Evolutionary conservation across 2,113 vertebrate species (phyloP).

Genomic region (Poeciliopsis occidentalis): DNA sequence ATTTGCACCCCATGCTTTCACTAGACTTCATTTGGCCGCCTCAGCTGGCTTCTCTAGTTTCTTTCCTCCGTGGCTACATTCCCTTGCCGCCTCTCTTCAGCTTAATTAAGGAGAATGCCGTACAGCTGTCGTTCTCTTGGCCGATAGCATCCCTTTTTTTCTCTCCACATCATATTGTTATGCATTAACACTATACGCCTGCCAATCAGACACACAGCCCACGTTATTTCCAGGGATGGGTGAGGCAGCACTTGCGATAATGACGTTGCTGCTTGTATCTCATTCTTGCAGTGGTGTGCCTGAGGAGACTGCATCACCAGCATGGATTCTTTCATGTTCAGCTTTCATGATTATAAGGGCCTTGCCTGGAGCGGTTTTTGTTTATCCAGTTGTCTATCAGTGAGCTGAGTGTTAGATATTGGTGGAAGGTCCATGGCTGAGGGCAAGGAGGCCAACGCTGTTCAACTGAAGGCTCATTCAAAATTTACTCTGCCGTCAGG

Average conservation of each 20-base stretch:
- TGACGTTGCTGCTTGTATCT: constrained; percentile 65
- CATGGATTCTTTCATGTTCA: constrained; percentile 61
- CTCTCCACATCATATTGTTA: constrained; percentile 65
- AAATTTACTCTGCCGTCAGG: constrained; percentile 19
- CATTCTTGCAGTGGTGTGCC: constrained; percentile 53
- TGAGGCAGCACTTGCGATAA: constrained; percentile 62
- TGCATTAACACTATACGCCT: constrained; percentile 69
- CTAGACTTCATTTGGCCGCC: constrained; percentile 28
- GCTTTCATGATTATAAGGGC: constrained; percentile 45
- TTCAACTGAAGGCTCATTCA: constrained; percentile 39
- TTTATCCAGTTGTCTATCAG: constrained; percentile 37
- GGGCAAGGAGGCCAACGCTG: constrained; percentile 15
- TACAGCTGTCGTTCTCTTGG: constrained; percentile 67
- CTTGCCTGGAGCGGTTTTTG: constrained; percentile 27
- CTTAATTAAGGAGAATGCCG: constrained; percentile 74
- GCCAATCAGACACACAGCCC: constrained; percentile 71
- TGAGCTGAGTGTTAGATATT: constrained; percentile 5
- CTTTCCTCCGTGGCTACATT: constrained; percentile 34
- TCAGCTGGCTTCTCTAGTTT: constrained; percentile 42
- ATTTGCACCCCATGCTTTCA: constrained; percentile 10
- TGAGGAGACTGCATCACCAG: constrained; percentile 46
- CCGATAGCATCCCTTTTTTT: constrained; percentile 39
- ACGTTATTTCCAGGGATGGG: constrained; percentile 64
- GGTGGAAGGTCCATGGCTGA: constrained; percentile 24
- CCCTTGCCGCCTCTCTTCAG: constrained; percentile 59